phyloP scores from a whole-genome alignment of 2,797 vertebrate species.

The Denticeps clupeoides region DNA sequence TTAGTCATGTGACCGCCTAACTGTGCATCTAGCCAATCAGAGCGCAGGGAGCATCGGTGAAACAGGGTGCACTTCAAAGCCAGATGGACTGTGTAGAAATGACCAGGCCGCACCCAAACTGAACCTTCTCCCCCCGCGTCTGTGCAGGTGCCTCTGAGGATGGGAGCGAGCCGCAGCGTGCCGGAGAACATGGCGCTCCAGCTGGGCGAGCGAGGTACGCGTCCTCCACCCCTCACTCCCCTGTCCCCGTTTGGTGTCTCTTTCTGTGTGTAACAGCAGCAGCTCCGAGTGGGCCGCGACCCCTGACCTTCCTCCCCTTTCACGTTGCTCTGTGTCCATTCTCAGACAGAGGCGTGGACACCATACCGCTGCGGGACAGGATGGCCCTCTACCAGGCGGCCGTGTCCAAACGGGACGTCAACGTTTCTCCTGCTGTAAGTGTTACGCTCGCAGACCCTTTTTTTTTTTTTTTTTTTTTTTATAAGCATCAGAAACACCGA shows the following conservation, averaged over 20 bases:
- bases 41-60: not conserved
- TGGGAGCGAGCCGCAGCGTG: constrained; percentile 32
- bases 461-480: constrained; percentile 11
- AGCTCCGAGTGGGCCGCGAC: too few species aligned
- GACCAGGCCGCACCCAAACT: too few species aligned
- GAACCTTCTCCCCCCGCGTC: constrained; percentile 27
- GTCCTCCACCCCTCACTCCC: not conserved
- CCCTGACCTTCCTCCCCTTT: too few species aligned
- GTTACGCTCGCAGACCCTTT: not conserved
- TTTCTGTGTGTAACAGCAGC: too few species aligned
- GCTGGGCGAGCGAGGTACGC: constrained; percentile 36
- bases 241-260: not conserved
- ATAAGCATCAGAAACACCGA: too few species aligned
- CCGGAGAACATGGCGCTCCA: constrained; percentile 61
- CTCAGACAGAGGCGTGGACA: constrained; percentile 58
- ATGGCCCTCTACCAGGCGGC: constrained; percentile 92
- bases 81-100: too few species aligned
- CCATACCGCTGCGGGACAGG: constrained; percentile 77
- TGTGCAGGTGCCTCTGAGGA: constrained; percentile 54
- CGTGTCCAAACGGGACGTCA: constrained; percentile 71
- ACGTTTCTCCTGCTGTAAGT: constrained; percentile 47
- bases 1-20: not conserved
- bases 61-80: not conserved
- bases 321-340: not conserved
- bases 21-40: not conserved